Evolutionary conservation across 2,888 invertebrate species (phyloP), one percentile per base, ranked within the genome.

Genomic region (Phorcus lineatus): DNA sequence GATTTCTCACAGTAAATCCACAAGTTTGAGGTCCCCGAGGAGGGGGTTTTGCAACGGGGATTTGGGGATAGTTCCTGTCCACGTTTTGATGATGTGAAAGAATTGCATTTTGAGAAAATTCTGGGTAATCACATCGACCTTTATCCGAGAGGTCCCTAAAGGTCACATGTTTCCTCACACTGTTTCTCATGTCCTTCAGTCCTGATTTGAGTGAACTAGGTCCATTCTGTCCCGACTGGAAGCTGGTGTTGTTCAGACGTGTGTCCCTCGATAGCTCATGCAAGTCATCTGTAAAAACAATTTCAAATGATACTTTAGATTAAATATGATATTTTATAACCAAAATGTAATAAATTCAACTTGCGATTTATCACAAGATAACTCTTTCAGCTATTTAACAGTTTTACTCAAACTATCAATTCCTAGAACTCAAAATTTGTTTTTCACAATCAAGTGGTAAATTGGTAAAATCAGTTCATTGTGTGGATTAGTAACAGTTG

Each of bases 151-250:
- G 74, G 75, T 85, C 85, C 47, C 82, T 82, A 79, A 85, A 85
- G 16, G 85, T 85, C 70, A 85, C 85, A 79, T 84, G 84, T 53
- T 85, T 85, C 52, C 85, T 81, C 40, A 74, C 54, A 76, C 83
- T 83, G 31, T 55, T 47, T 28, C 84, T 36, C 40, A 82, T 80
- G 31, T 81, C 82, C 52, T 84, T 80, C 19, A 84, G 80, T 47
- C 81, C 82, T 31, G 83, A 81, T 36, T 55, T 70, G 11, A 74
- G 36, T 13, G 79, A 62, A 36, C 40, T 55, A 16, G 55, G 66
- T 9, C n/a, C 40, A 66, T n/a, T 77, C 57, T 66, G 40, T 19
- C 75, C 31, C 3, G 75, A 75, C 77, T 84, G 81, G 77, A 76
- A 78, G 28, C 78, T 82, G n/a, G 76, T 80, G 52, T 67, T 74